Base-by-base conservation (phyloP, 2,888 invertebrate genomes). In the Xestia xanthographa region DNA sequence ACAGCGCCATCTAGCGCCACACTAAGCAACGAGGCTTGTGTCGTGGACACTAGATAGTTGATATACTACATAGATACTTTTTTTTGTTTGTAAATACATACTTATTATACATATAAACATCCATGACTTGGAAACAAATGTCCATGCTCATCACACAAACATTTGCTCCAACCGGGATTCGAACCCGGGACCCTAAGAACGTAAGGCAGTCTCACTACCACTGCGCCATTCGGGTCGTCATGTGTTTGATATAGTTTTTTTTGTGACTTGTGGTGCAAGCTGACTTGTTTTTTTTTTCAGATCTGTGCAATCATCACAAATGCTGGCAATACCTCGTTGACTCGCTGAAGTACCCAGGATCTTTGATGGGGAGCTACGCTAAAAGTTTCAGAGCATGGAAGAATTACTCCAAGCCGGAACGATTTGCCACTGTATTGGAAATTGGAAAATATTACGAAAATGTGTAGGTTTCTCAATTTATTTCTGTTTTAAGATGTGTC, bases 251-350 rank as follows among this genome's bases (percentile, higher is more conserved):
- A 26, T 12, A 2, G 14, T 20, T 11, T 56, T 58, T 22, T 38
- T 11, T 38, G 34, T 5, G 12, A 38, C 12, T 38, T 62, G 12
- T 12, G 14, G n/a, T 12, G n/a, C 8, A 63, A 63, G 14, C 63
- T n/a, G 41, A 5, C n/a, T n/a, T 60, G 1, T n/a, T 41, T 3
- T 14, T n/a, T n/a, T 41, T 91, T 92, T 53, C 86, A 96, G 96
- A 96, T 89, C 88, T 96, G 75, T 96, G 96, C 84, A 95, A 90
- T 77, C 96, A 96, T 83, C 92, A 96, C 76, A 90, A 93, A 80
- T 88, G 93, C 74, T 96, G 96, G 95, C 84, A 94, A 80, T 88
- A 93, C 12, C 85, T 92, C 17, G 73, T 92, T 1, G 95, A 95
- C 60, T 87, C 94, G 6, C 56, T 95, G 29, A 91, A 90, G 74